Evolutionary conservation across 2,888 invertebrate genomes (phyloP).

Genomic region (Pantelozetes paolii): DNA sequence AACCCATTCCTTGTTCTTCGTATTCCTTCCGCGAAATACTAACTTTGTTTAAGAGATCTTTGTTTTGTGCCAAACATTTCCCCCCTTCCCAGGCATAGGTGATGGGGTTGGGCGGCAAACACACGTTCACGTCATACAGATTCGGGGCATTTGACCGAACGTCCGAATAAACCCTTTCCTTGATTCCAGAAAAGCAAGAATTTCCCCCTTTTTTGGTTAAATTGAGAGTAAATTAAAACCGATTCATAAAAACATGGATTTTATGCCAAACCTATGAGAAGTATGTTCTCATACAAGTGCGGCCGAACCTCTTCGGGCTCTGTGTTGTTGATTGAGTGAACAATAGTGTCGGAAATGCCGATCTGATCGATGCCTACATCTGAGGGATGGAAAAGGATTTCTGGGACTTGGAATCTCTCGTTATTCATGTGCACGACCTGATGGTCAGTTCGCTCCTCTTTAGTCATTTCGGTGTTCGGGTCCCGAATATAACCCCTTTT

Average conservation of each 20-base stretch:
- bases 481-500: conserved; percentile 69
- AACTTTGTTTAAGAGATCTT: conserved; percentile 60
- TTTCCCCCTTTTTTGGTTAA: conserved; percentile 60
- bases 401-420: conserved; percentile 90
- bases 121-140: conserved; percentile 70
- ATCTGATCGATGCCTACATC: conserved; percentile 86
- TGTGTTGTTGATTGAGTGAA: conserved; percentile 63
- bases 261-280: conserved; percentile 43
- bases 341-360: conserved; percentile 85
- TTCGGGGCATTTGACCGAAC: conserved; percentile 72
- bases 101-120: conserved; percentile 66
- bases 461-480: conserved; percentile 53
- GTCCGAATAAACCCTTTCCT: conserved; percentile 67
- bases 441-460: conserved; percentile 50
- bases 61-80: conserved; percentile 65
- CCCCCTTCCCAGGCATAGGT: conserved; percentile 88
- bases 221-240: conserved; percentile 49
- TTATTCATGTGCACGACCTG: conserved; percentile 76
- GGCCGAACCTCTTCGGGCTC: conserved; percentile 59
- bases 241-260: conserved; percentile 1
- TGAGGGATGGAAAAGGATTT: conserved; percentile 86
- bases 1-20: conserved; percentile 72
- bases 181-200: conserved; percentile 80
- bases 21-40: conserved; percentile 78
- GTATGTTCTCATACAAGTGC: conserved; percentile 62